phyloP scores from a whole-genome alignment of 2,888 invertebrate genomes.

The Nemapogon koenigi region DNA sequence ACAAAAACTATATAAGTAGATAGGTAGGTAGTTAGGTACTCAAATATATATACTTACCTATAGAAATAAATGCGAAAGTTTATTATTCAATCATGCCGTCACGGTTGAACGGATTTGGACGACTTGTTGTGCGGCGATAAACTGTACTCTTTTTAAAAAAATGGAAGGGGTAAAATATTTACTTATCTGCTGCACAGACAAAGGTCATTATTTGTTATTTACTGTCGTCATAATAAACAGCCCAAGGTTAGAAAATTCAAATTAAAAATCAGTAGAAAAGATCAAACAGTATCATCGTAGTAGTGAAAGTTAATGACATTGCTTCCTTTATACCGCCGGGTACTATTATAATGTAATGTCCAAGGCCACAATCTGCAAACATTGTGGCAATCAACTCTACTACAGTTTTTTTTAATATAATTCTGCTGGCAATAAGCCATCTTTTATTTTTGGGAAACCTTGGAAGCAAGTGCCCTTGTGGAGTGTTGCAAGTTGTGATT shows the following conservation, averaged over 20 bases:
- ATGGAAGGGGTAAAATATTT: no score
- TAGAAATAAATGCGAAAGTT: not conserved
- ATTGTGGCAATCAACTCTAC: constrained; percentile 7
- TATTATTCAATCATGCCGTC: not conserved
- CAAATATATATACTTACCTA: not conserved
- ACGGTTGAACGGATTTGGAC: no score
- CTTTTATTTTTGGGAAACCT: constrained; percentile 59
- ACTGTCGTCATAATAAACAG: no score
- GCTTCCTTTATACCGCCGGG: no score
- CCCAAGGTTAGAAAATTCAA: no score
- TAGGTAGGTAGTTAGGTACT: not conserved
- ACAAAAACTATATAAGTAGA: not conserved
- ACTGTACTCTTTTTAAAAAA: no score
- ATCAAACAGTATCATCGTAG: no score
- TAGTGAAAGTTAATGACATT: no score
- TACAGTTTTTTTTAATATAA: constrained; percentile 6
- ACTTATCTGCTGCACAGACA: no score
- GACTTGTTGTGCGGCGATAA: no score
- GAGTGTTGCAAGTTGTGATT: constrained; percentile 32
- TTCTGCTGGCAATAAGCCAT: constrained; percentile 48
- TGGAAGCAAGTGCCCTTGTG: constrained; percentile 59
- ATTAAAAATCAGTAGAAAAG: no score
- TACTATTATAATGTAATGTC: constrained; percentile 3
- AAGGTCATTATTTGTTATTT: no score
- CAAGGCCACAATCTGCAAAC: constrained; percentile 2